Conservation (phyloP, 1,140 invertebrate species). For the Rhopalosiphum padi region DNA sequence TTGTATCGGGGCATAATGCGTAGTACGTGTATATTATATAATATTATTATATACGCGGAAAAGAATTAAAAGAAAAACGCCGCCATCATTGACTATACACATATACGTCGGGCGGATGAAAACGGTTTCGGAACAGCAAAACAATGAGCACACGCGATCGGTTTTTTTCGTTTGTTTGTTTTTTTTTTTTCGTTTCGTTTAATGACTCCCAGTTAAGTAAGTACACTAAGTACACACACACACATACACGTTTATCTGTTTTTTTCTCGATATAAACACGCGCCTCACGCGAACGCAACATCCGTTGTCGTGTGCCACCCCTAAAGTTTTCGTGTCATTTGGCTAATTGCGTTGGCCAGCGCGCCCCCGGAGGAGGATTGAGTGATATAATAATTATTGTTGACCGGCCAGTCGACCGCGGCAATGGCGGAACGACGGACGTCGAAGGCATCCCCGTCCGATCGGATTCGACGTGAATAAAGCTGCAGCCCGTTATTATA, state of each 20-base stretch:
- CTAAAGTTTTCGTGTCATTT: conserved; percentile 17
- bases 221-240: background rate
- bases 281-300: conserved; percentile 26
- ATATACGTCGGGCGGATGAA: background rate
- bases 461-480: background rate
- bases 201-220: background rate
- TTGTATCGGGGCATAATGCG: background rate
- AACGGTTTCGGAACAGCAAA: background rate
- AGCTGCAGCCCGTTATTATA: no score
- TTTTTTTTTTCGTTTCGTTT: background rate
- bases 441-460: background rate
- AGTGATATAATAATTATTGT: background rate
- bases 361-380: background rate
- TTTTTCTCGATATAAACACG: conserved; percentile 7
- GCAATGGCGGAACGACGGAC: background rate
- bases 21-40: background rate
- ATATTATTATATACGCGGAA: background rate
- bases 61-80: conserved; percentile 33
- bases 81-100: background rate
- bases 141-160: conserved; percentile 32
- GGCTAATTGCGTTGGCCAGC: conserved; percentile 42
- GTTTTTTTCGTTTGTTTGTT: background rate
- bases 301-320: background rate
- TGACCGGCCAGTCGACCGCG: background rate
- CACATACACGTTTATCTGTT: no score